phyloP scores from a whole-genome alignment of 2,888 invertebrate genomes.

The Ennomos fuscantarius region DNA sequence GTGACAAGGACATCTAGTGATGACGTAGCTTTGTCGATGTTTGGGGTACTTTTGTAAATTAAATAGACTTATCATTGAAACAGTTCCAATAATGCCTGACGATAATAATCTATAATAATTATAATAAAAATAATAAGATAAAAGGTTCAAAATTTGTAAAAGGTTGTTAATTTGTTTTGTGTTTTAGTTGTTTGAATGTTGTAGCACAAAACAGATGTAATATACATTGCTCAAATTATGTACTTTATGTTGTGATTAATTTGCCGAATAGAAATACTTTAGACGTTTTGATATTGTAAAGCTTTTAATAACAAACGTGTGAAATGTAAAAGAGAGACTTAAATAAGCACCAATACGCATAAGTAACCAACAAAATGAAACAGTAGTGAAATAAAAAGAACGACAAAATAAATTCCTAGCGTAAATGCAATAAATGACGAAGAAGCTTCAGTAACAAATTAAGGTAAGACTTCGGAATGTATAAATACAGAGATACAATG shows the following conservation, averaged over 20 bases:
- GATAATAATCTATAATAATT: constrained; percentile 30
- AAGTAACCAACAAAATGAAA: constrained; percentile 29
- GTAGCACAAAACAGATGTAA: constrained; percentile 57
- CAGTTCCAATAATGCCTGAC: constrained; percentile 41
- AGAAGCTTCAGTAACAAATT: constrained; percentile 49
- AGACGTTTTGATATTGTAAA: constrained; percentile 48
- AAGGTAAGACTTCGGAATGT: constrained; percentile 42
- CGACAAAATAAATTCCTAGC: constrained; percentile 50
- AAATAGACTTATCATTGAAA: constrained; percentile 33
- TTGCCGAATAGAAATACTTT: constrained; percentile 55
- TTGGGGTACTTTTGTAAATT: constrained; percentile 14
- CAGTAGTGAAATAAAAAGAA: constrained; percentile 33
- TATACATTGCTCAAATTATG: constrained; percentile 64
- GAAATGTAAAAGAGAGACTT: constrained; percentile 48
- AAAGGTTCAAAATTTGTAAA: constrained; percentile 36
- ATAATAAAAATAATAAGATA: constrained; percentile 39
- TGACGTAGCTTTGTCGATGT: constrained; percentile 10
- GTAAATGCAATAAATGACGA: constrained; percentile 54
- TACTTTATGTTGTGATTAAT: constrained; percentile 51
- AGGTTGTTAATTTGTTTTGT: constrained; percentile 41
- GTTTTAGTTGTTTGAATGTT: constrained; percentile 53
- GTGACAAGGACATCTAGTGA: constrained; percentile 20
- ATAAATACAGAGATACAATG: constrained; percentile 37
- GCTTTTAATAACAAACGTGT: constrained; percentile 52
- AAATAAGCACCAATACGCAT: constrained; percentile 51